phyloP scores from a whole-genome alignment of 2,888 invertebrate genomes.

The Netelia inedita region DNA sequence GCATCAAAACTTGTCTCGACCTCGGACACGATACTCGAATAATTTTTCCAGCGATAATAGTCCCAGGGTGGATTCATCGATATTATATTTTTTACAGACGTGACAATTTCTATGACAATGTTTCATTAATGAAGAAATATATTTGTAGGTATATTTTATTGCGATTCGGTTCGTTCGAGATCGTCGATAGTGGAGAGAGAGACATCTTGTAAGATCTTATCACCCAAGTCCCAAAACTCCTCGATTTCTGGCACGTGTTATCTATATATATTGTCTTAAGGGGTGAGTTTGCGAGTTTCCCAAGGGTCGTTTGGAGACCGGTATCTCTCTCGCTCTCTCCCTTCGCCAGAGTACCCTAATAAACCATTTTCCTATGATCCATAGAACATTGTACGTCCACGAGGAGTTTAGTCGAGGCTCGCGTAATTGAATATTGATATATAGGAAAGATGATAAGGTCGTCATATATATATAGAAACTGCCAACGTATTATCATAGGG shows the following conservation, averaged over 20 bases:
- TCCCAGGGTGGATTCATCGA: constrained; percentile 27
- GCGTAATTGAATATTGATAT: constrained; percentile 82
- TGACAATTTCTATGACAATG: too few species aligned
- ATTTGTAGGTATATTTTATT: background rate
- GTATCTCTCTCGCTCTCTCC: constrained; percentile 18
- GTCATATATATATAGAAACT: constrained; percentile 64
- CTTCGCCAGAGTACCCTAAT: constrained; percentile 68
- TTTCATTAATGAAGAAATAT: too few species aligned
- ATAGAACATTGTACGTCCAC: constrained; percentile 71
- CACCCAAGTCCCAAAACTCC: constrained; percentile 69
- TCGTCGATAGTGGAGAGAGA: constrained; percentile 30
- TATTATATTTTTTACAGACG: background rate
- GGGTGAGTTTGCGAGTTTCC: constrained; percentile 37
- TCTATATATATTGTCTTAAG: constrained; percentile 17
- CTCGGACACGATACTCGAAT: constrained; percentile 74
- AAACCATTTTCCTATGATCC: constrained; percentile 76
- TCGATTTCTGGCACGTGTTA: constrained; percentile 13
- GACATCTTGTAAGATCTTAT: constrained; percentile 72
- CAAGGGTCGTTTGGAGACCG: constrained; percentile 57
- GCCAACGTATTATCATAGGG: constrained; percentile 70
- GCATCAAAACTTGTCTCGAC: constrained; percentile 40
- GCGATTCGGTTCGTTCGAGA: constrained; percentile 20
- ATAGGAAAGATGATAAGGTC: constrained; percentile 74
- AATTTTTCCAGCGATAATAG: constrained; percentile 78
- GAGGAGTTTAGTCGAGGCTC: constrained; percentile 72